Conservation (phyloP, 64 coral and sea anemone species). For the Pocillopora verrucosa region DNA sequence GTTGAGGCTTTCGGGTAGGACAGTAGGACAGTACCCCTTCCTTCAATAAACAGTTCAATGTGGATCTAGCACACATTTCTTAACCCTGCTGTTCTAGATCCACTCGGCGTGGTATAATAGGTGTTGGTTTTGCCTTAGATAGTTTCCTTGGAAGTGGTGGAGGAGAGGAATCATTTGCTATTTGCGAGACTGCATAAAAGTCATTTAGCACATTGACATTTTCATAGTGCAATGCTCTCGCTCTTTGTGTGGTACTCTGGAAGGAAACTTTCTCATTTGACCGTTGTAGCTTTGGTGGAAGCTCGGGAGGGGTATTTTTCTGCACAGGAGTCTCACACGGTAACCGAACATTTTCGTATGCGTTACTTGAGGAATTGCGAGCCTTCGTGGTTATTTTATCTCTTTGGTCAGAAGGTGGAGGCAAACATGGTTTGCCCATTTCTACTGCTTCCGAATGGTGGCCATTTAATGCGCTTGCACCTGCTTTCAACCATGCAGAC, state of each 20-base stretch:
- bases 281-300: slow-evolving; percentile 1
- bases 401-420: not conserved
- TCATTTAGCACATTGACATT: slow-evolving; percentile 8
- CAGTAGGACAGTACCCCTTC: too few relatives aligned
- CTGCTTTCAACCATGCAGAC: not conserved
- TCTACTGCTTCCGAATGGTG: not conserved
- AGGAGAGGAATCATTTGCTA: too few relatives aligned
- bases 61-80: too few relatives aligned
- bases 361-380: not conserved
- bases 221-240: slow-evolving; percentile 17
- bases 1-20: too few relatives aligned
- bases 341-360: slow-evolving; percentile 29
- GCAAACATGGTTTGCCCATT: not conserved
- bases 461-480: not conserved
- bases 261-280: not conserved
- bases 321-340: not conserved
- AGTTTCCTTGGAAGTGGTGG: not conserved
- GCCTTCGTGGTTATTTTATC: not conserved
- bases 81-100: too few relatives aligned
- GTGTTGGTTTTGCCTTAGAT: too few relatives aligned
- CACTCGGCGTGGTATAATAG: too few relatives aligned
- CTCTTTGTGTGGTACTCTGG: not conserved
- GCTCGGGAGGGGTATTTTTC: not conserved
- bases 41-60: too few relatives aligned
- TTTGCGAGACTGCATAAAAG: not conserved